Conservation (phyloP, 2,797 vertebrate species). For the Gila robusta region DNA sequence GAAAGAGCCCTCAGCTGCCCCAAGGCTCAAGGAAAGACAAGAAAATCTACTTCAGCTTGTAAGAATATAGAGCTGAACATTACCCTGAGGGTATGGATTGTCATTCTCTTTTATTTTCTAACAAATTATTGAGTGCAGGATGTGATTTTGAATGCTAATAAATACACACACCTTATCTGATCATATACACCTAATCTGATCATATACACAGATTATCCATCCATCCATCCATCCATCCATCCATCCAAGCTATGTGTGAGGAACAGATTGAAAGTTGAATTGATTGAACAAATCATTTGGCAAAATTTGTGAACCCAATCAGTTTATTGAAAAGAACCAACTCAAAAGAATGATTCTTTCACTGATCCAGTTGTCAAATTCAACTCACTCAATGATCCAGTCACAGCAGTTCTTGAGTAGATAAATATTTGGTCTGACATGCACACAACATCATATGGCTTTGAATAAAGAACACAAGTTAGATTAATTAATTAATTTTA, state of each 20-base stretch:
- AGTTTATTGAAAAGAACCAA: neutral
- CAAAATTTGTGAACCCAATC: neutral
- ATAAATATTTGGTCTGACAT: neutral
- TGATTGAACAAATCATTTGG: neutral
- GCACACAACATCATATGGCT: neutral
- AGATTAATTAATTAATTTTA: no score
- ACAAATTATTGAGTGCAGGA: neutral
- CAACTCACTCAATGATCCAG: neutral
- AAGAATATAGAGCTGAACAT: neutral
- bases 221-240: no score
- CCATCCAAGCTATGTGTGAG: no score
- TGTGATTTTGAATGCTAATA: neutral
- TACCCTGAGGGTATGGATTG: neutral
- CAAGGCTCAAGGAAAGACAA: conserved; percentile 27
- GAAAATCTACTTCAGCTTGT: conserved; percentile 6
- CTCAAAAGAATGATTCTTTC: neutral
- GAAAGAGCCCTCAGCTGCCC: conserved; percentile 25
- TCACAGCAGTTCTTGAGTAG: neutral
- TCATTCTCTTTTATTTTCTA: neutral
- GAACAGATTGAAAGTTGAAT: no score
- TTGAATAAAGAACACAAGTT: neutral
- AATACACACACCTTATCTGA: neutral
- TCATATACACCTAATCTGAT: neutral
- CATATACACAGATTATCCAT: neutral
- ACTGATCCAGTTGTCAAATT: neutral